These are phyloP conservation scores for Alosa alosa DNA, from an alignment of 2,113 vertebrate genomes.

Conservation along the genomic window DNA sequence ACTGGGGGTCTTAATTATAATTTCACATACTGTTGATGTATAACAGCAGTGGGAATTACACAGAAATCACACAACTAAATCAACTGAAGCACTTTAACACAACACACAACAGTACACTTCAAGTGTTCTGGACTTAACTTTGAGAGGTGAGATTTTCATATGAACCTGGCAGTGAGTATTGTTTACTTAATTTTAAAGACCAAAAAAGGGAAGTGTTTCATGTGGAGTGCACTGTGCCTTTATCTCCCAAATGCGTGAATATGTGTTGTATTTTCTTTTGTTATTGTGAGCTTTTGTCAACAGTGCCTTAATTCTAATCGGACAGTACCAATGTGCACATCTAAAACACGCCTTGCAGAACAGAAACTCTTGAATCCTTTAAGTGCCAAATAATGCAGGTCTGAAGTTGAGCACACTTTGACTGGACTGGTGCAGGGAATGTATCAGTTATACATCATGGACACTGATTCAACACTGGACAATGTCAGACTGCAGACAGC, in stretches of 20 bases:
- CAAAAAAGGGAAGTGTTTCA: neutral
- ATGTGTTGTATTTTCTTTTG: neutral
- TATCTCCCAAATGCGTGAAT: neutral
- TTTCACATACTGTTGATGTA: neutral
- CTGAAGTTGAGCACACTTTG: neutral
- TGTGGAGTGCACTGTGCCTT: neutral
- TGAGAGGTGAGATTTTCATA: neutral
- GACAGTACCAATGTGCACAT: neutral
- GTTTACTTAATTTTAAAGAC: neutral
- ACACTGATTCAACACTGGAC: too few species aligned
- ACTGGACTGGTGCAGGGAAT: neutral
- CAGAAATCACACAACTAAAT: neutral
- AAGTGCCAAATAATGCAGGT: neutral
- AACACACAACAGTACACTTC: neutral
- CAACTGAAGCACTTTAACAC: neutral
- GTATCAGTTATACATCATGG: neutral
- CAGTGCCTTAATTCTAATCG: neutral
- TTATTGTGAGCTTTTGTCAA: neutral
- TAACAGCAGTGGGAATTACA: neutral
- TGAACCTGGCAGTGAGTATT: neutral
- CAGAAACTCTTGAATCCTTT: neutral
- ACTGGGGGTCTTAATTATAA: neutral
- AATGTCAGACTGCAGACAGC: neutral
- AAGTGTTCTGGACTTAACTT: neutral
- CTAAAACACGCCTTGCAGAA: neutral